Evolutionary conservation across 2,113 vertebrate species (phyloP).

Genomic region (Neogale vison): DNA sequence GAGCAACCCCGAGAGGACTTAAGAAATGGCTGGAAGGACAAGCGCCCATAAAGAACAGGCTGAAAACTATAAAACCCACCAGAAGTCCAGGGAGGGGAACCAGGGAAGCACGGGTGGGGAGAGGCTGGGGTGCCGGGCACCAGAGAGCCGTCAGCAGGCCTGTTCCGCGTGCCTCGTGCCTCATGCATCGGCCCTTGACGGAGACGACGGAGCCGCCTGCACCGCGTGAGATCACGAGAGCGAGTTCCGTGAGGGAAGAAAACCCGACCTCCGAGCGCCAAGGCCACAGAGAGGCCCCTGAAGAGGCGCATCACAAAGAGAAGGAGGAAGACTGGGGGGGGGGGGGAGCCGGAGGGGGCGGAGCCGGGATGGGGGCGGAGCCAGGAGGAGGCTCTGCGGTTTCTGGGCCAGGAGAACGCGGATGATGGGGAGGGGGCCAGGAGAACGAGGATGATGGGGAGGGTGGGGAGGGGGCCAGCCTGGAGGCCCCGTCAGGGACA

Average conservation of each 20-base stretch:
- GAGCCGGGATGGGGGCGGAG: too few species aligned
- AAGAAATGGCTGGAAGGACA: neutral
- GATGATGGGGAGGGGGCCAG: neutral
- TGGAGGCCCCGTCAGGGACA: accelerated
- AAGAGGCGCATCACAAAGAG: too few species aligned
- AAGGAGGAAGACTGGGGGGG: neutral
- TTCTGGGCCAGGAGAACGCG: neutral
- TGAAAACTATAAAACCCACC: neutral
- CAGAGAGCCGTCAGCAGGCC: neutral
- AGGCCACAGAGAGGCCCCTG: accelerated
- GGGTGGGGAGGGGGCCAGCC: neutral
- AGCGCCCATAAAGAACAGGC: neutral
- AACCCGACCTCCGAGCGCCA: accelerated
- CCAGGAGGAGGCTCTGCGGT: neutral
- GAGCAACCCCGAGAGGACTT: neutral
- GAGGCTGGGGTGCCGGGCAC: neutral
- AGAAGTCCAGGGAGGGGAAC: too few species aligned
- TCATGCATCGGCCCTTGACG: accelerated
- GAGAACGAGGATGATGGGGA: neutral
- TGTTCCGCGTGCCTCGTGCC: too few species aligned
- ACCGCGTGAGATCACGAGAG: accelerated
- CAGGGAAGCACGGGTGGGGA: accelerated
- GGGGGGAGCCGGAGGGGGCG: too few species aligned
- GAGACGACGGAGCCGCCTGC: neutral
- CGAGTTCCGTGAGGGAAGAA: accelerated